These are phyloP conservation scores for Lithodes maja DNA, from an alignment of 2,888 invertebrate genomes.

Conservation along the genomic window DNA sequence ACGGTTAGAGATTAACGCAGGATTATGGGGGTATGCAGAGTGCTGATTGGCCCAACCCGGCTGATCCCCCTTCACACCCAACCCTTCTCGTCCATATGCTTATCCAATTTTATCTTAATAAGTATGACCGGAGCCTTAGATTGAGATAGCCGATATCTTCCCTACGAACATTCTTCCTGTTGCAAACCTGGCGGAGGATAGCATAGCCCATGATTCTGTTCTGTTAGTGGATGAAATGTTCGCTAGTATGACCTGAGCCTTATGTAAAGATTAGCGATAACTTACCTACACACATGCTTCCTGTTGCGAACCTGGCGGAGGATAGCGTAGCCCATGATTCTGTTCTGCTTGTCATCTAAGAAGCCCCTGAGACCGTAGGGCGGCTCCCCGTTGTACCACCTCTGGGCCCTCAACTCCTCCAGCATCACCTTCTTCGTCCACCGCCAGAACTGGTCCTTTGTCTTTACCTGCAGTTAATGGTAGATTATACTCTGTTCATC, in stretches of 20 bases:
- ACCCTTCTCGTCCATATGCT: no score
- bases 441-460: constrained; percentile 25
- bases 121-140: no score
- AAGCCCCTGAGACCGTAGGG: constrained; percentile 76
- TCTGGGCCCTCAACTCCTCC: constrained; percentile 18
- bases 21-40: no score
- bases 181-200: constrained; percentile 70
- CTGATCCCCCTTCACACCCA: no score
- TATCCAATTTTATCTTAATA: no score
- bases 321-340: constrained; percentile 77
- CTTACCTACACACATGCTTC: background rate
- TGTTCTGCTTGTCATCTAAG: constrained; percentile 76
- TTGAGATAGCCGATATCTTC: no score
- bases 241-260: no score
- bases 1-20: no score
- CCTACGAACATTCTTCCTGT: constrained; percentile 4
- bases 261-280: no score
- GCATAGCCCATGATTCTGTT: constrained; percentile 78
- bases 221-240: constrained; percentile 73
- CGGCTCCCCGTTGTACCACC: constrained; percentile 76
- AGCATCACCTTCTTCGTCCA: constrained; percentile 31
- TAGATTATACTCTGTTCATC: no score
- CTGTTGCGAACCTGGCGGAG: constrained; percentile 32
- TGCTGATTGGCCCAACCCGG: no score
- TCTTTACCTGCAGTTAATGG: constrained; percentile 9